Percentiles rank a stretch among this genome's conserved stretches.
Conservation (phyloP, 2,888 invertebrate genomes). For the Orthosia cruda region DNA sequence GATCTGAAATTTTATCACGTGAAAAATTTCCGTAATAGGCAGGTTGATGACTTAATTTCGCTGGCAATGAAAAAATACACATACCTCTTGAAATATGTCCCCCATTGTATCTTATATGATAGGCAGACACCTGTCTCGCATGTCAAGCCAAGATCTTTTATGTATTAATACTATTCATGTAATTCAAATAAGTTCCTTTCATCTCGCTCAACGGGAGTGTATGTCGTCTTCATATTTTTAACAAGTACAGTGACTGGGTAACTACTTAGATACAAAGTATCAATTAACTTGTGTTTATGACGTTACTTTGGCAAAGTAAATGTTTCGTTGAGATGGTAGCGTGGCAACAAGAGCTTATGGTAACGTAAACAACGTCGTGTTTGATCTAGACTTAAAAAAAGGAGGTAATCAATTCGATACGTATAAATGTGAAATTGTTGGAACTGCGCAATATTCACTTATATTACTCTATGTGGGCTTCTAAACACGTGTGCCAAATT, state of each 20-base stretch:
- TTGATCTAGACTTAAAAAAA: slow-evolving; percentile 3
- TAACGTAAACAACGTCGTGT: slow-evolving; percentile 23
- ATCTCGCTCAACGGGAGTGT: slow-evolving; percentile 23
- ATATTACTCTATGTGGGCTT: no score
- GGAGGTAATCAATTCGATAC: no score
- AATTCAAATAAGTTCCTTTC: slow-evolving; percentile 49
- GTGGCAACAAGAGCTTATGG: slow-evolving; percentile 30
- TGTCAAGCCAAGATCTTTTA: slow-evolving; percentile 39
- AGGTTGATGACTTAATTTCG: slow-evolving; percentile 28
- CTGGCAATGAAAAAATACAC: slow-evolving; percentile 30
- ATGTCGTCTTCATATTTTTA: slow-evolving; percentile 40
- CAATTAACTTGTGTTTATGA: slow-evolving; percentile 14
- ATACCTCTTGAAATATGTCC: slow-evolving; percentile 23
- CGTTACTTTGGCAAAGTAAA: neutral
- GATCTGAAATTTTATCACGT: slow-evolving; percentile 37
- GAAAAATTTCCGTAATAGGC: slow-evolving; percentile 9
- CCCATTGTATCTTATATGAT: slow-evolving; percentile 30
- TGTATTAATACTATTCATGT: slow-evolving; percentile 51
- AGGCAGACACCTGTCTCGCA: slow-evolving; percentile 46
- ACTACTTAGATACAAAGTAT: slow-evolving; percentile 36
- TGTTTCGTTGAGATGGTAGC: slow-evolving; percentile 6
- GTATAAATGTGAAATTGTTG: no score
- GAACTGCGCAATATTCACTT: no score
- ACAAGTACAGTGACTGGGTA: slow-evolving; percentile 18
- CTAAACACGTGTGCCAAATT: no score